These are phyloP conservation scores for Megastigmus dorsalis DNA, from an alignment of 2,888 invertebrate species.

Conservation along the genomic window DNA sequence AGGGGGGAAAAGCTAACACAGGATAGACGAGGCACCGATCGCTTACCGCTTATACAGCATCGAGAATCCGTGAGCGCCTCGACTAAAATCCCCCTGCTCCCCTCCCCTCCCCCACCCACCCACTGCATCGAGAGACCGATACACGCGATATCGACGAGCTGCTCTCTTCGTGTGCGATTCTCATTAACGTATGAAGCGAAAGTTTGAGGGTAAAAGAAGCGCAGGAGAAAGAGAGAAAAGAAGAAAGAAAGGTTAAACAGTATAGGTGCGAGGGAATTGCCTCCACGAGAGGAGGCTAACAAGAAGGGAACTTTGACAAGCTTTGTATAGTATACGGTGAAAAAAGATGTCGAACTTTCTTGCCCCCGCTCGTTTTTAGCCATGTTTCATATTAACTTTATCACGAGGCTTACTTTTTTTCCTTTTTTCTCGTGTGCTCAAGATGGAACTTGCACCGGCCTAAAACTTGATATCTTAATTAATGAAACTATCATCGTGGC, in stretches of 20 bases:
- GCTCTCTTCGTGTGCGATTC: background rate
- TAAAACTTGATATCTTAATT: too few species aligned
- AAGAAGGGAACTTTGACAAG: constrained; percentile 13
- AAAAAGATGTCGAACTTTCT: background rate
- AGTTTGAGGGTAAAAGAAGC: background rate
- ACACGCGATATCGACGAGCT: background rate
- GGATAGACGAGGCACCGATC: background rate
- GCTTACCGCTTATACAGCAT: too few species aligned
- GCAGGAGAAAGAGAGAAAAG: background rate
- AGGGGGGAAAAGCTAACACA: too few species aligned
- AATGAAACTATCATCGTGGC: too few species aligned
- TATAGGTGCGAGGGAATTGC: background rate
- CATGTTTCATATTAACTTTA: too few species aligned
- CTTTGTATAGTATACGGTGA: background rate
- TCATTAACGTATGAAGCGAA: constrained; percentile 20
- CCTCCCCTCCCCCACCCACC: too few species aligned
- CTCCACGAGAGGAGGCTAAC: constrained; percentile 1
- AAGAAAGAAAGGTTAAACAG: background rate
- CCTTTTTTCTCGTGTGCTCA: too few species aligned
- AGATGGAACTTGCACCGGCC: too few species aligned
- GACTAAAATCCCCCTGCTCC: too few species aligned
- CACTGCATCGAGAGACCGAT: background rate
- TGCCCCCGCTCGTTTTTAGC: background rate
- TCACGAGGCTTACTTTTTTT: too few species aligned
- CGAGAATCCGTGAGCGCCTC: too few species aligned